A percentile compares a stretch with the other conserved stretches of the same genome.
These are phyloP conservation scores for Heloderma charlesbogerti DNA, from an alignment of 2,113 vertebrate genomes.

Conservation along the genomic window DNA sequence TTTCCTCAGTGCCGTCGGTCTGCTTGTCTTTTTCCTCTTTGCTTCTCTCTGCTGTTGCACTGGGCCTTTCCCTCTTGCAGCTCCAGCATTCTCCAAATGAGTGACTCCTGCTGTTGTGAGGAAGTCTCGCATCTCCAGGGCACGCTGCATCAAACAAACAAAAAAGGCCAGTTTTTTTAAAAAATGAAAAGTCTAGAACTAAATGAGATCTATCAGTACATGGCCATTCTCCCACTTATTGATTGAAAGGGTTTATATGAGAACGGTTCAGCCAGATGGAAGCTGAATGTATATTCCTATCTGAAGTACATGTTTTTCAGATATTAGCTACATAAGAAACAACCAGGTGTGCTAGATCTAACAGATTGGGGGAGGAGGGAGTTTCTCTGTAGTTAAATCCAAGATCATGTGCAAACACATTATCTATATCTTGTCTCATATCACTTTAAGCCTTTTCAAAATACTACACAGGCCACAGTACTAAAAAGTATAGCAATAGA, in stretches of 20 bases:
- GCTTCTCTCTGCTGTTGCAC: constrained; percentile 86
- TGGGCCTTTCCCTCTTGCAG: constrained; percentile 84
- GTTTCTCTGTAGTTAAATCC: background rate
- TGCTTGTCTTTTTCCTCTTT: constrained; percentile 84
- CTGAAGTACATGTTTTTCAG: background rate
- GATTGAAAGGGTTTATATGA: constrained; percentile 2
- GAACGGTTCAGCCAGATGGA: constrained; percentile 12
- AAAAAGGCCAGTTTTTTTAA: background rate
- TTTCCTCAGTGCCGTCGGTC: constrained; percentile 79
- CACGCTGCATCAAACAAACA: constrained; percentile 74
- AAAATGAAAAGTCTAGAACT: background rate
- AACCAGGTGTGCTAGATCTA: constrained; percentile 5
- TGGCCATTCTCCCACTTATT: background rate
- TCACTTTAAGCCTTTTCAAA: constrained; percentile 7
- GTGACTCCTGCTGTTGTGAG: constrained; percentile 85
- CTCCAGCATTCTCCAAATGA: constrained; percentile 88
- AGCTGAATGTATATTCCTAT: background rate
- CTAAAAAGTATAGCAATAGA: background rate
- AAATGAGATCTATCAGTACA: background rate
- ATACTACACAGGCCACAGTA: constrained; percentile 8
- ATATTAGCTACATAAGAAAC: constrained; percentile 4
- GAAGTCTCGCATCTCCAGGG: constrained; percentile 90
- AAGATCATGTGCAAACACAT: background rate
- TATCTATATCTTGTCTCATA: background rate
- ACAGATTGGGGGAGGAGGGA: background rate